phyloP scores from a whole-genome alignment of 2,888 invertebrate genomes.

The Dasypolia templi region DNA sequence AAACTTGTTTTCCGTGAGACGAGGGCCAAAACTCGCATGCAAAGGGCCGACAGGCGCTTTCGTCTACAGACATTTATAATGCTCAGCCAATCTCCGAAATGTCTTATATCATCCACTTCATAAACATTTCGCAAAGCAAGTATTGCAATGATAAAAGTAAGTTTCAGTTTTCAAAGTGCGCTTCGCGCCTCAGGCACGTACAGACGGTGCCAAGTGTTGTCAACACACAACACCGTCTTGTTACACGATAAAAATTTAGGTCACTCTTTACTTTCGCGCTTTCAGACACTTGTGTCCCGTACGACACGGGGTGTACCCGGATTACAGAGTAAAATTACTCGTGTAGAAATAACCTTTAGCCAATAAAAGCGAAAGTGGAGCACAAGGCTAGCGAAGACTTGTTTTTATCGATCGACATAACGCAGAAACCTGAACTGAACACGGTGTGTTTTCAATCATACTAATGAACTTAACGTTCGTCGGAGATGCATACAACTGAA shows the following conservation, averaged over 20 bases:
- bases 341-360: conserved; percentile 75
- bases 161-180: conserved; percentile 28
- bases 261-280: conserved; percentile 61
- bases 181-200: conserved; percentile 28
- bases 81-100: conserved; percentile 32
- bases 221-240: conserved; percentile 57
- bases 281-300: conserved; percentile 53
- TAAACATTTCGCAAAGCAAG: conserved; percentile 4
- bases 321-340: conserved; percentile 64
- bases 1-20: conserved; percentile 79
- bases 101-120: conserved; percentile 10
- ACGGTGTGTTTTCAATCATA: conserved; percentile 64
- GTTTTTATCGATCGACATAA: conserved; percentile 74
- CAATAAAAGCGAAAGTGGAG: conserved; percentile 80
- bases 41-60: conserved; percentile 63
- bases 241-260: conserved; percentile 67
- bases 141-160: conserved; percentile 31
- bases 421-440: conserved; percentile 67
- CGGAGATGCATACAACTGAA: conserved; percentile 38
- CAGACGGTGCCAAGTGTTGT: conserved; percentile 59
- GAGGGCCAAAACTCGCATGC: conserved; percentile 73
- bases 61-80: conserved; percentile 37
- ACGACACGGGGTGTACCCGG: conserved; percentile 52
- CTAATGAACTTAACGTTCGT: conserved; percentile 52
- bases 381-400: conserved; percentile 76